These are phyloP conservation scores for Laodelphax striatellus DNA, from an alignment of 1,140 invertebrate species.

Conservation along the genomic window DNA sequence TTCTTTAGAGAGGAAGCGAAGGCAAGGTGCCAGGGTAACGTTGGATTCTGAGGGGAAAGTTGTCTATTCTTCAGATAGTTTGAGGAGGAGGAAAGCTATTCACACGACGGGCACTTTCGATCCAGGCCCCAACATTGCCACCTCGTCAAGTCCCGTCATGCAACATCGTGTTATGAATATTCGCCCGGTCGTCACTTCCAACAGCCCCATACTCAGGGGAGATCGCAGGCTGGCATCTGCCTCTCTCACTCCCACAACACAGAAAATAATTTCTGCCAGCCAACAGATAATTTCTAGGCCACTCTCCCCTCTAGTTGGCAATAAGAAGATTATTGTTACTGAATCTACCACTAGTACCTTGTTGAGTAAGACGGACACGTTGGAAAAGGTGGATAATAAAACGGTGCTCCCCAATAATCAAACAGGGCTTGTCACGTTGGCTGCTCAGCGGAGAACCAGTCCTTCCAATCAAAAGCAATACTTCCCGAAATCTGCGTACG, in stretches of 20 bases:
- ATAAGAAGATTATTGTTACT: neutral
- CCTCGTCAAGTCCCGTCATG: conserved; percentile 21
- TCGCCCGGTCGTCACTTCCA: conserved; percentile 20
- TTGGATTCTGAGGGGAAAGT: conserved; percentile 81
- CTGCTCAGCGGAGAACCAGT: neutral
- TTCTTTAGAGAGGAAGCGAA: conserved; percentile 25
- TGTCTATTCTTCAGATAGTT: conserved; percentile 78
- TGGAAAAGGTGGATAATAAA: neutral
- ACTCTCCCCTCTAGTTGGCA: neutral
- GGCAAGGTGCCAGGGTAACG: conserved; percentile 66
- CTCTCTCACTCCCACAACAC: neutral
- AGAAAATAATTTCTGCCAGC: neutral
- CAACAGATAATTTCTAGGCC: conserved; percentile 11
- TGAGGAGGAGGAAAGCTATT: conserved; percentile 64
- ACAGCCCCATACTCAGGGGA: neutral
- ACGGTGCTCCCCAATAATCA: neutral
- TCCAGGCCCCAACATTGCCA: conserved; percentile 40
- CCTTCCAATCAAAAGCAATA: conserved; percentile 6
- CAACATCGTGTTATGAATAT: conserved; percentile 21
- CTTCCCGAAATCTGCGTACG: conserved; percentile 12
- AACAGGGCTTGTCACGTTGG: neutral
- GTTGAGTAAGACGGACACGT: neutral
- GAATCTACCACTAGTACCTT: neutral
- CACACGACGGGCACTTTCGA: conserved; percentile 71
- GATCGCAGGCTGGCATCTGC: conserved; percentile 2